Evolutionary conservation across 2,797 vertebrate species (phyloP).

Genomic region (Crypturellus tataupa): DNA sequence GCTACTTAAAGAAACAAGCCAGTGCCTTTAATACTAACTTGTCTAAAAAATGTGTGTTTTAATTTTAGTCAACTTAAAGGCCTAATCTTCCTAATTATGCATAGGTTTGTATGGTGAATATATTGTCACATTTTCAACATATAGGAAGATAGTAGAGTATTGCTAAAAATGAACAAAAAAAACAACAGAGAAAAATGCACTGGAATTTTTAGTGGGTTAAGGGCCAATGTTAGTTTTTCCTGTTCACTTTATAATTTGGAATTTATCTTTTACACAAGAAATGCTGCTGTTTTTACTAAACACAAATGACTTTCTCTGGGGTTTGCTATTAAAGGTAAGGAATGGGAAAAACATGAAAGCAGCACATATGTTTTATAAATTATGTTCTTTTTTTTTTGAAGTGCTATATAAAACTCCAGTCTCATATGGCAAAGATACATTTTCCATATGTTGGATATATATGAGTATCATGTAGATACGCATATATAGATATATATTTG

Average conservation of each 20-base stretch:
- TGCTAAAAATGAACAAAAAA: neutral
- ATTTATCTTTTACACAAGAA: conserved; percentile 45
- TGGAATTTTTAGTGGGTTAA: neutral
- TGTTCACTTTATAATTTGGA: neutral
- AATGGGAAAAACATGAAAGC: conserved; percentile 28
- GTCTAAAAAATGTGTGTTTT: neutral
- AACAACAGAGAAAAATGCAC: neutral
- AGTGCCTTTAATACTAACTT: neutral
- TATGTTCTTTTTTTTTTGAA: neutral
- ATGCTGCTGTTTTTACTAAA: conserved; percentile 5
- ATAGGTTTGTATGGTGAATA: neutral
- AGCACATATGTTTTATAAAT: conserved; percentile 35
- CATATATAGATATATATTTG: neutral
- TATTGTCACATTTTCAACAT: neutral
- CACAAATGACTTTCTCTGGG: conserved; percentile 41
- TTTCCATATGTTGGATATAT: conserved; percentile 6
- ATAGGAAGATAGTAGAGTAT: neutral
- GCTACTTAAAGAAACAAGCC: conserved; percentile 1
- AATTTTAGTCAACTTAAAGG: neutral
- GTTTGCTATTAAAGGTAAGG: conserved; percentile 11
- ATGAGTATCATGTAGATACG: neutral
- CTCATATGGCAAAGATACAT: neutral
- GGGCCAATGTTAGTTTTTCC: neutral
- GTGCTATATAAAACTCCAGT: neutral
- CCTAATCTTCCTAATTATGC: neutral